Evolutionary conservation across 2,888 invertebrate genomes (phyloP).

Genomic region (Ennomos fuscantarius): DNA sequence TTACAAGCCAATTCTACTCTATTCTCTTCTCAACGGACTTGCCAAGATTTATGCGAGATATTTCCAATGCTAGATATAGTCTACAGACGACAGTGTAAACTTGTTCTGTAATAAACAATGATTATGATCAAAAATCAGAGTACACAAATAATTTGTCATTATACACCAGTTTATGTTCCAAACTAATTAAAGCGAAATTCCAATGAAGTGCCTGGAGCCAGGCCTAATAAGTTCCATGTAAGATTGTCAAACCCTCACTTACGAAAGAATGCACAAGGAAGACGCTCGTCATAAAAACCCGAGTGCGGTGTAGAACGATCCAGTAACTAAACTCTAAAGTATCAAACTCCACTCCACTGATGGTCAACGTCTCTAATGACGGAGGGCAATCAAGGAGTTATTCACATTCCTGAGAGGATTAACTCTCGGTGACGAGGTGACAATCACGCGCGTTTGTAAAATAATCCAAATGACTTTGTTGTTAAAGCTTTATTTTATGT

Average conservation of each 20-base stretch:
- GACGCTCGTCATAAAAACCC: slow-evolving; percentile 33
- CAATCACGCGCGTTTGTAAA: slow-evolving; percentile 9
- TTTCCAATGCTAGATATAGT: too few relatives aligned
- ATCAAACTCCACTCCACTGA: slow-evolving; percentile 16
- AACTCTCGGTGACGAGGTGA: slow-evolving; percentile 19
- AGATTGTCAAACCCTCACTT: slow-evolving; percentile 26
- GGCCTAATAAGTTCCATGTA: not conserved
- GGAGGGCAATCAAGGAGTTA: slow-evolving; percentile 32
- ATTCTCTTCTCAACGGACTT: not conserved
- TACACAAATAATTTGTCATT: too few relatives aligned
- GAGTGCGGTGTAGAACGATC: slow-evolving; percentile 7
- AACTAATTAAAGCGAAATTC: too few relatives aligned
- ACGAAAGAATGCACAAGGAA: slow-evolving; percentile 41
- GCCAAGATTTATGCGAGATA: too few relatives aligned
- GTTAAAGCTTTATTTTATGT: too few relatives aligned
- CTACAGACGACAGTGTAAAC: too few relatives aligned
- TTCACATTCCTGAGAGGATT: slow-evolving; percentile 41
- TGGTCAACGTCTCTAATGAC: slow-evolving; percentile 38
- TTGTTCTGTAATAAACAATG: too few relatives aligned
- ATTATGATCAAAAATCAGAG: too few relatives aligned
- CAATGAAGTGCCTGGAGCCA: not conserved
- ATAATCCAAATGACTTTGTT: too few relatives aligned
- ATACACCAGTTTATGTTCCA: too few relatives aligned
- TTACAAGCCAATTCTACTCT: not conserved
- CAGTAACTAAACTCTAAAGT: slow-evolving; percentile 1